These are phyloP conservation scores for Acleris emargana DNA, from an alignment of 2,888 invertebrate genomes.

Conservation along the genomic window DNA sequence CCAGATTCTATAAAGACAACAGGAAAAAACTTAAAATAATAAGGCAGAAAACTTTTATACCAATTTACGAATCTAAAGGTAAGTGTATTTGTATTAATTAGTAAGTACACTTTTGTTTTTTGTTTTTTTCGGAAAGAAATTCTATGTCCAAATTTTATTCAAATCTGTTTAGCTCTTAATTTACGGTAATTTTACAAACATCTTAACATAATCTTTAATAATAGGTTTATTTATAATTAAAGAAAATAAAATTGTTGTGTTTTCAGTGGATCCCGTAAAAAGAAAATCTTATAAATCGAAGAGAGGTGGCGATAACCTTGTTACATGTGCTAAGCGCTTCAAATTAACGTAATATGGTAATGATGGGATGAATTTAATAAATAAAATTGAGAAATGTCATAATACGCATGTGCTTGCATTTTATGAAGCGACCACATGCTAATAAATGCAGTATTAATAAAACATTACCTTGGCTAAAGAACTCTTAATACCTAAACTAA, in stretches of 20 bases:
- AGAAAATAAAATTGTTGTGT: neutral
- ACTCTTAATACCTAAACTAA: no score
- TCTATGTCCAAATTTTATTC: no score
- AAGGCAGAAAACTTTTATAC: slow-evolving; percentile 55
- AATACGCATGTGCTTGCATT: neutral
- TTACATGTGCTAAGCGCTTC: slow-evolving; percentile 58
- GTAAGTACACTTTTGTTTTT: no score
- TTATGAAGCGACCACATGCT: no score
- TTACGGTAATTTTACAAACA: no score
- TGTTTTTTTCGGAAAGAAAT: no score
- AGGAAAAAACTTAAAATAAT: slow-evolving; percentile 50
- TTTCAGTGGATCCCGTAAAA: slow-evolving; percentile 56
- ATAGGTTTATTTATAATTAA: neutral
- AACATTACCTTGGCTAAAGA: no score
- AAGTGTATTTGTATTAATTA: neutral
- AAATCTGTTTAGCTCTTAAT: no score
- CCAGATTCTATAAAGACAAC: slow-evolving; percentile 57
- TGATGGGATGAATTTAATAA: neutral
- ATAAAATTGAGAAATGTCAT: neutral
- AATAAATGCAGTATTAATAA: no score
- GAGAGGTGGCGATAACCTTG: slow-evolving; percentile 55
- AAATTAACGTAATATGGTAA: slow-evolving; percentile 50
- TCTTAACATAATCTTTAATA: no score
- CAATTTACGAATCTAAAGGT: slow-evolving; percentile 52
- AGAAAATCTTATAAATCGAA: slow-evolving; percentile 50